Evolutionary conservation across 2,888 invertebrate species (phyloP).

Genomic region (Cerastis rubricosa): DNA sequence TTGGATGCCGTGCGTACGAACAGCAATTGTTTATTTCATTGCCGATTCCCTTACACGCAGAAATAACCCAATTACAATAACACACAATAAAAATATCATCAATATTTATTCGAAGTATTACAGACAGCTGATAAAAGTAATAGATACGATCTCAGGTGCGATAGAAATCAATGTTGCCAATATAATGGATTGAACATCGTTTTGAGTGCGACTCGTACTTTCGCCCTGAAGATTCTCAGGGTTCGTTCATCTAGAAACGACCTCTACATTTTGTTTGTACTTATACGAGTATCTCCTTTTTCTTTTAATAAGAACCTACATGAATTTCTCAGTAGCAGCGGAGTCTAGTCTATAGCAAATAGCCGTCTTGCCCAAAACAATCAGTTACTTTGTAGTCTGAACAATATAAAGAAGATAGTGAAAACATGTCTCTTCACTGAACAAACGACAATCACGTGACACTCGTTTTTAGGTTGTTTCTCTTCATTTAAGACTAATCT

Average conservation of each 20-base stretch:
- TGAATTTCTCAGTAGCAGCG: neutral
- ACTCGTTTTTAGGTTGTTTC: conserved; percentile 3
- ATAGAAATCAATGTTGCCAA: conserved; percentile 22
- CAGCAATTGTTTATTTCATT: conserved; percentile 35
- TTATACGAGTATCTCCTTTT: too few relatives aligned
- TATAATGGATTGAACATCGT: conserved; percentile 6
- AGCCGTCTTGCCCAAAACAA: neutral
- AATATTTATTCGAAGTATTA: conserved; percentile 19
- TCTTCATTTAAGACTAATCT: conserved; percentile 45
- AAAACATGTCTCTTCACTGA: neutral
- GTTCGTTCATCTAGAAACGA: neutral
- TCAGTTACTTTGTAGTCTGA: neutral
- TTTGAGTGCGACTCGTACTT: neutral
- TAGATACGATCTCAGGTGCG: conserved; percentile 14
- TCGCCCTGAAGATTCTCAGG: neutral
- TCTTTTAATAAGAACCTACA: neutral
- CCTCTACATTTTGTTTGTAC: neutral
- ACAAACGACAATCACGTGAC: conserved; percentile 3
- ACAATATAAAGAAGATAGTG: neutral
- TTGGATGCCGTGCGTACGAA: too few relatives aligned
- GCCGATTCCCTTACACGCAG: conserved; percentile 26
- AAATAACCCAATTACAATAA: conserved; percentile 41
- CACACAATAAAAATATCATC: conserved; percentile 31
- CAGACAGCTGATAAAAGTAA: neutral
- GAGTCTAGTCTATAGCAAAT: neutral